Percentiles rank a stretch among this genome's conserved stretches.
Evolutionary conservation across 2,888 invertebrate species (phyloP).

Genomic region (Sphecodes monilicornis): DNA sequence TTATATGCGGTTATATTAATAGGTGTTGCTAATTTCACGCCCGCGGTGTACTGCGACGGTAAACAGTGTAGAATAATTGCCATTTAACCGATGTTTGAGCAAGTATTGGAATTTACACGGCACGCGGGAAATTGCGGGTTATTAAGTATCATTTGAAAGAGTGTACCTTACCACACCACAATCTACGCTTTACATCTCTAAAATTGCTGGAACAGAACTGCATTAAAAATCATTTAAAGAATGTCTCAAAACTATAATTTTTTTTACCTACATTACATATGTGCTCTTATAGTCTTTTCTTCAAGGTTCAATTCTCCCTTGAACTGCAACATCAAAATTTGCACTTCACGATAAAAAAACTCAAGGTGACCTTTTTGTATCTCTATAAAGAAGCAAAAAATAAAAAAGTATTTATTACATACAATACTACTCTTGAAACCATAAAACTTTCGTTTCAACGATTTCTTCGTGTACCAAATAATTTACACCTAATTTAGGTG

Average conservation of each 20-base stretch:
- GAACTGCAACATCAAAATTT: neutral
- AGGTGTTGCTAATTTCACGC: neutral
- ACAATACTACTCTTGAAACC: too few relatives aligned
- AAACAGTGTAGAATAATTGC: slow-evolving; percentile 1
- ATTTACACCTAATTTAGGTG: too few relatives aligned
- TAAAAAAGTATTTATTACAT: too few relatives aligned
- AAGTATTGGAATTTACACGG: neutral
- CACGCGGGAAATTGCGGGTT: neutral
- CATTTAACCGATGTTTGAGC: neutral
- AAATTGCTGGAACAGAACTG: neutral
- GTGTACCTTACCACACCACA: neutral
- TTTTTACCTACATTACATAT: neutral
- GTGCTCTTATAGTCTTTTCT: neutral
- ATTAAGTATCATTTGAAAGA: neutral
- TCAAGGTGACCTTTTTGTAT: too few relatives aligned
- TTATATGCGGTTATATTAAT: neutral
- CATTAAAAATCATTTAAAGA: neutral
- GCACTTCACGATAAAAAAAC: too few relatives aligned
- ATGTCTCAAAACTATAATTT: neutral
- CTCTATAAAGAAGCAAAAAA: too few relatives aligned
- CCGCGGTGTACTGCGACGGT: neutral
- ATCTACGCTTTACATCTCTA: neutral
- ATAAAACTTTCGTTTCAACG: too few relatives aligned
- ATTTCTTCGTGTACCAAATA: too few relatives aligned
- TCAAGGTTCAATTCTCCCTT: neutral